Evolutionary conservation across 2,113 vertebrate species (phyloP), one percentile per base, ranked within the genome.

Genomic region (Macquaria australasica): DNA sequence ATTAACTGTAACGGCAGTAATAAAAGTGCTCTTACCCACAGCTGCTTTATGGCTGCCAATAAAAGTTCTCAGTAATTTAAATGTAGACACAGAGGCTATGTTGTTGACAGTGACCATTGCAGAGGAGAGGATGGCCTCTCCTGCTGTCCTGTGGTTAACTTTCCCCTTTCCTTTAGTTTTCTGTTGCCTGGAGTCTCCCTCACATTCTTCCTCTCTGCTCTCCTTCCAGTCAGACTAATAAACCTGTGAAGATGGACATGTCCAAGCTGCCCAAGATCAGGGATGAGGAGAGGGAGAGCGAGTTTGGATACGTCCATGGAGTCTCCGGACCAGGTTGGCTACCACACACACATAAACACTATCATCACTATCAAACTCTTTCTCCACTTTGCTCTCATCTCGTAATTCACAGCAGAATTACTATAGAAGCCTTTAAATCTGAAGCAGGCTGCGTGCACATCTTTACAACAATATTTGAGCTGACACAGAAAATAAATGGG

Each of bases 261-360:
- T 98, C 97, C 84, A 97, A 98, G 93, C 96, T 99, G 90, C 97
- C 97, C 31, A 99, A 97, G 95, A 97, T 99, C 86, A 95, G 93
- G 53, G 97, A 99, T 94, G 98, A 97, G 94, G 98, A 99, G 15
- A 92, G 92, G 84, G 98, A 99, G 94, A 96, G 96, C 88, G 87
- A 95, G 63, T 97, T 99, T 93, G 98, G 98, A 93, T 99, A 96
- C 48, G 98, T 99, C 45, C 97, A 98, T 83, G 98, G 98, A 43
- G 98, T 99, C 82, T 99, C 98, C 0, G 98, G 98, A 90, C 98
- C 98, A 93, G 98, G 98, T 99, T 77, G 11, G 93, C 73, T 25
- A 71, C 8, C 8, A n/a, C 53, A 62, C 53, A 6, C 14, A 41
- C 60, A 56, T 21, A 6, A 18, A n/a, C 51, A 34, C 8, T 1